Percentiles rank a stretch among this genome's conserved stretches.
Conservation (phyloP, 2,888 invertebrate genomes). For the Lepidonotus clava region DNA sequence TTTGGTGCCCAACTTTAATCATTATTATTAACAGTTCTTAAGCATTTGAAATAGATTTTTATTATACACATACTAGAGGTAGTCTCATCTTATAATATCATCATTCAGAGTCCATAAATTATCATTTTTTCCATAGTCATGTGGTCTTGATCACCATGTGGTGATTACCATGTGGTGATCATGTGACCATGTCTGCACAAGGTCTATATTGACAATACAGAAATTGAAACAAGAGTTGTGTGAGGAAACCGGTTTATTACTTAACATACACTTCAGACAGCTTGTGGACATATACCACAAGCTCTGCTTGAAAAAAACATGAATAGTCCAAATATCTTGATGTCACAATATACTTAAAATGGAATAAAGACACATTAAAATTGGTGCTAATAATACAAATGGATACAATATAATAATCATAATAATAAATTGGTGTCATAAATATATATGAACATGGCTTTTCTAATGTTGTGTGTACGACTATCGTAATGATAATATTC, state of each 20-base stretch:
- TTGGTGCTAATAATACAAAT: conserved; percentile 47
- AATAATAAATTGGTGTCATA: conserved; percentile 39
- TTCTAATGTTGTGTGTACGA: conserved; percentile 14
- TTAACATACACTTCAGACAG: conserved; percentile 25
- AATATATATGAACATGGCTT: conserved; percentile 43
- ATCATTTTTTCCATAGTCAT: too few species aligned
- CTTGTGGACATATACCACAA: conserved; percentile 14
- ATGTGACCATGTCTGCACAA: too few species aligned
- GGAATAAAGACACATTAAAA: conserved; percentile 45
- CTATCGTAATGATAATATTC: neutral
- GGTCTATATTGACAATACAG: too few species aligned
- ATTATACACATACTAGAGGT: too few species aligned
- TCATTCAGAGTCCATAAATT: too few species aligned
- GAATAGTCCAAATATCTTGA: conserved; percentile 17
- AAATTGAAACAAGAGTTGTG: too few species aligned
- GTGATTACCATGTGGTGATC: too few species aligned
- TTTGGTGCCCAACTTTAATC: too few species aligned
- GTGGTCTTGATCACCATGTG: too few species aligned
- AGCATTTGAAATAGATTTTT: too few species aligned
- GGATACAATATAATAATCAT: conserved; percentile 41
- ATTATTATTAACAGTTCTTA: too few species aligned
- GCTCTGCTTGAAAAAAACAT: conserved; percentile 5
- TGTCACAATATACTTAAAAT: conserved; percentile 43
- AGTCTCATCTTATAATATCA: too few species aligned
- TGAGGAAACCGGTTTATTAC: conserved; percentile 42